These are phyloP conservation scores for Hemicentrotus pulcherrimus DNA, from an alignment of 35 echinoderm and acorn worm species.

Conservation along the genomic window DNA sequence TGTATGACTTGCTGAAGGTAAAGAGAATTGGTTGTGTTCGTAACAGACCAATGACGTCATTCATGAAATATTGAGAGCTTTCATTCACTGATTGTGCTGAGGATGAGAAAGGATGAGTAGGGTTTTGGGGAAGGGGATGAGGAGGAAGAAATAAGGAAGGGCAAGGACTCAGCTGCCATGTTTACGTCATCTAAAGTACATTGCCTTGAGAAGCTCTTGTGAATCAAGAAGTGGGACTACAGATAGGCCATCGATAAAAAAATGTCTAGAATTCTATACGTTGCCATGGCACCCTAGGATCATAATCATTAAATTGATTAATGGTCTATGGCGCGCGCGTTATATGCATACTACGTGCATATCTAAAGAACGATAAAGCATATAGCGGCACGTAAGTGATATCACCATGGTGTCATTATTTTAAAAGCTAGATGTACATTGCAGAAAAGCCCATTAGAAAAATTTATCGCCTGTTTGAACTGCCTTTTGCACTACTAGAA, in stretches of 20 bases:
- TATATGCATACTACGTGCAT: too few relatives aligned
- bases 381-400: too few relatives aligned
- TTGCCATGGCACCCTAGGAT: neutral
- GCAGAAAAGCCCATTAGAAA: too few relatives aligned
- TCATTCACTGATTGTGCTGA: neutral
- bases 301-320: neutral
- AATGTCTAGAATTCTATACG: neutral
- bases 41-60: neutral
- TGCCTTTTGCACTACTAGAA: too few relatives aligned
- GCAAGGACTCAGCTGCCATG: neutral
- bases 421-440: too few relatives aligned
- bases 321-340: too few relatives aligned
- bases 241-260: neutral
- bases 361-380: too few relatives aligned
- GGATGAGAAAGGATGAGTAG: neutral
- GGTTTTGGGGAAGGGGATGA: neutral
- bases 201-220: neutral
- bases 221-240: neutral
- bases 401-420: too few relatives aligned
- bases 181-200: neutral
- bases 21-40: neutral
- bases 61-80: neutral
- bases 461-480: too few relatives aligned
- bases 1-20: neutral
- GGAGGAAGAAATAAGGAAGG: neutral